Conservation (phyloP, 53 echinoderm and acorn worm species). For the Temnopleurus reevesii region DNA sequence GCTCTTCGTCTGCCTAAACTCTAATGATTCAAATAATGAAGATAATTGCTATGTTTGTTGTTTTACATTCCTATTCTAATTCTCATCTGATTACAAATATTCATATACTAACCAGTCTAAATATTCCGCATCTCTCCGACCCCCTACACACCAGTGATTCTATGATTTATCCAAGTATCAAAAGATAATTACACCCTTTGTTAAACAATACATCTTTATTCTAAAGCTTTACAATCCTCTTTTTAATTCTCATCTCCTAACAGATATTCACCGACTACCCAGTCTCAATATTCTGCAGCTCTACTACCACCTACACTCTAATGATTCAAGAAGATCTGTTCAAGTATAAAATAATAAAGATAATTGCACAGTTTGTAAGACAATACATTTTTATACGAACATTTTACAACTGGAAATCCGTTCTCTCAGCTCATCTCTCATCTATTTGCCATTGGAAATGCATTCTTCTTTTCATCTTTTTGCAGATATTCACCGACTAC, state of each 20-base stretch:
- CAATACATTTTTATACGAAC: neutral
- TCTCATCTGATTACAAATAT: neutral
- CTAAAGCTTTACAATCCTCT: too few relatives aligned
- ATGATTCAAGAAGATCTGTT: constrained; percentile 72
- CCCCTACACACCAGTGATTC: too few relatives aligned
- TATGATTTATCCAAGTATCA: too few relatives aligned
- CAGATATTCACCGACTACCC: constrained; percentile 53
- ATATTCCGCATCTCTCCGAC: neutral
- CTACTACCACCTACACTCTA: constrained; percentile 82
- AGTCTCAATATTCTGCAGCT: constrained; percentile 76
- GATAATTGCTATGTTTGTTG: too few relatives aligned
- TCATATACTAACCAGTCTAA: neutral
- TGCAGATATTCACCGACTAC: neutral
- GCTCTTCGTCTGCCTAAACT: constrained; percentile 77
- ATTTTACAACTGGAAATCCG: too few relatives aligned
- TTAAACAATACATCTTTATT: too few relatives aligned
- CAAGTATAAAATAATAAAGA: constrained; percentile 50
- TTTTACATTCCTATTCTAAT: too few relatives aligned
- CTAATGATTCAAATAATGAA: constrained; percentile 86
- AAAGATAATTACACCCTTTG: too few relatives aligned
- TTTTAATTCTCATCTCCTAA: neutral
- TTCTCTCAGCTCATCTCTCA: too few relatives aligned
- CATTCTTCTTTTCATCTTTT: too few relatives aligned
- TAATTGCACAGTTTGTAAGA: neutral
- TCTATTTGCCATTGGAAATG: too few relatives aligned